phyloP scores from a whole-genome alignment of 2,797 vertebrate genomes.

The Martes flavigula region DNA sequence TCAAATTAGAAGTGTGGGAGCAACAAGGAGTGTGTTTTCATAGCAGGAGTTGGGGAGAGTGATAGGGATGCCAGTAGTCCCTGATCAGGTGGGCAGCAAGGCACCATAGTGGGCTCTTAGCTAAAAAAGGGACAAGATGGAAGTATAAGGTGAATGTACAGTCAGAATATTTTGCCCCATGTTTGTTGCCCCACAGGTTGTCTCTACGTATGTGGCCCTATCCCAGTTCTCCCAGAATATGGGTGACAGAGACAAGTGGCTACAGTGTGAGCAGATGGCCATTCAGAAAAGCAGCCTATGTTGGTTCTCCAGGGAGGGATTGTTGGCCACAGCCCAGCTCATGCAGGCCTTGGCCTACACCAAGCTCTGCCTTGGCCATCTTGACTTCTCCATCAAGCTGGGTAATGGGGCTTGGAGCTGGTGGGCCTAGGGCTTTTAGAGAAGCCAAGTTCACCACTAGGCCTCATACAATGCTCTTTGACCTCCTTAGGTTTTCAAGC shows the following conservation, averaged over 20 bases:
- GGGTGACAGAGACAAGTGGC: conserved; percentile 60
- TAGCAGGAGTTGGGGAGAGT: background rate
- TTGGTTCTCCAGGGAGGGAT: conserved; percentile 51
- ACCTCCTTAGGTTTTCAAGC: conserved; percentile 61
- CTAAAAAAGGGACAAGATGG: background rate
- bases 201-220: conserved; percentile 64
- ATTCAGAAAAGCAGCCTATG: conserved; percentile 56
- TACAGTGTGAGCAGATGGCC: conserved; percentile 43
- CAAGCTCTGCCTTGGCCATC: conserved; percentile 68
- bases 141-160: background rate
- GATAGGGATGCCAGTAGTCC: background rate
- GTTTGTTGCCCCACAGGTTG: conserved; percentile 26
- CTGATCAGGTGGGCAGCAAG: background rate
- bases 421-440: background rate
- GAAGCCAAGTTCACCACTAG: background rate
- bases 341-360: conserved; percentile 67
- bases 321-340: conserved; percentile 56
- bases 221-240: conserved; percentile 63
- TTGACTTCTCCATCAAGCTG: conserved; percentile 63
- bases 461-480: background rate
- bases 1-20: background rate
- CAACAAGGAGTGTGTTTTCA: background rate
- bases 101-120: background rate
- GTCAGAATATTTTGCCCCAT: background rate
- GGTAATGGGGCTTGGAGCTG: conserved; percentile 16